phyloP scores from a whole-genome alignment of 1,140 invertebrate species.

The Cotesia vestalis region DNA sequence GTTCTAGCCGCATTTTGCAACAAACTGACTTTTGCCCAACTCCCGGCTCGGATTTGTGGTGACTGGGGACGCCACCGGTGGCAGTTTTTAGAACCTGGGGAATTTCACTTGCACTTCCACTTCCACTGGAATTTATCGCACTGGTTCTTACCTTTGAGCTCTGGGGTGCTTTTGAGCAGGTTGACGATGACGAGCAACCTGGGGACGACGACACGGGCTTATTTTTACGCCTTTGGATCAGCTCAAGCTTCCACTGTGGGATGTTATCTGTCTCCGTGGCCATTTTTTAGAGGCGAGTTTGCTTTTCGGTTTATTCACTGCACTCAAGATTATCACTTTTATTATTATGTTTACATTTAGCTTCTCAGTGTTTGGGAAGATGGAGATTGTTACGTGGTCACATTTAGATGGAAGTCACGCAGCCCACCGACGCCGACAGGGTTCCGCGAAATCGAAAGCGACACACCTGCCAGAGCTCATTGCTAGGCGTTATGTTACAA shows the following conservation, averaged over 20 bases:
- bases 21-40: slow-evolving; percentile 50
- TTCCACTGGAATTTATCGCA: no score
- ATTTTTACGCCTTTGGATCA: slow-evolving; percentile 71
- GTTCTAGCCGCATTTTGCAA: slow-evolving; percentile 64
- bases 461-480: slow-evolving; percentile 23
- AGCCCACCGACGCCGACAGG: background rate
- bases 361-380: no score
- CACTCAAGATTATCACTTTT: no score
- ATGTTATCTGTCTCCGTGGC: slow-evolving; percentile 39
- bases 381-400: no score
- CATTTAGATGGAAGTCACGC: background rate
- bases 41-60: slow-evolving; percentile 16
- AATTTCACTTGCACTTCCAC: no score
- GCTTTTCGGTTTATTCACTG: no score
- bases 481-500: background rate
- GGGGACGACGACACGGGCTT: slow-evolving; percentile 55
- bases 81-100: background rate
- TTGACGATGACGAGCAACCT: slow-evolving; percentile 47
- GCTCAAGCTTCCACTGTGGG: slow-evolving; percentile 79
- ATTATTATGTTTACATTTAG: no score
- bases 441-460: slow-evolving; percentile 17
- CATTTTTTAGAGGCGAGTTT: no score
- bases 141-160: no score
- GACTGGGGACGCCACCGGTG: background rate
- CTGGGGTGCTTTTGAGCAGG: slow-evolving; percentile 15